Evolutionary conservation across 2,113 vertebrate species (phyloP).

Genomic region (Shinisaurus crocodilurus): DNA sequence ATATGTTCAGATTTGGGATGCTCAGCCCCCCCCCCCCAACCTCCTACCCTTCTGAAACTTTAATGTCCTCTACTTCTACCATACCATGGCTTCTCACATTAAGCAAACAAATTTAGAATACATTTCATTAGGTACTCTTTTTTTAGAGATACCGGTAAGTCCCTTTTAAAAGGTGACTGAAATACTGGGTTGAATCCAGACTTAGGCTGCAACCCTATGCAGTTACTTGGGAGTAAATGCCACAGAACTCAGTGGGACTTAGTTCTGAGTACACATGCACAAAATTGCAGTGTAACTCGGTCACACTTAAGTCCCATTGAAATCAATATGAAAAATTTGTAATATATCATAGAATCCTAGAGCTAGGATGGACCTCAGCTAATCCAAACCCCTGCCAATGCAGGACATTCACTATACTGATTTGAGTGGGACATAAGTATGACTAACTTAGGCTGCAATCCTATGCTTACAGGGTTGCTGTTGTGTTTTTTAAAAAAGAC

Average conservation of each 20-base stretch:
- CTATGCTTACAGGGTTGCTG: background rate
- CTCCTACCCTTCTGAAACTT: background rate
- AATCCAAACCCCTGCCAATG: background rate
- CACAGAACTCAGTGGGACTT: background rate
- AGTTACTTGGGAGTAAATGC: background rate
- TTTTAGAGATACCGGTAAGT: background rate
- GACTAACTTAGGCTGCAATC: background rate
- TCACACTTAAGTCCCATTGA: background rate
- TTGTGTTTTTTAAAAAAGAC: background rate
- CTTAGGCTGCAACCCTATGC: background rate
- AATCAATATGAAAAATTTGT: background rate
- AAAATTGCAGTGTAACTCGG: background rate
- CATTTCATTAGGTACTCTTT: background rate
- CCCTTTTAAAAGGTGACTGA: background rate
- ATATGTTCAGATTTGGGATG: background rate
- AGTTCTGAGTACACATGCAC: background rate
- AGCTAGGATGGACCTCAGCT: background rate
- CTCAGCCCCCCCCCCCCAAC: background rate
- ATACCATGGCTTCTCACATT: background rate
- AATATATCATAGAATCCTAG: background rate
- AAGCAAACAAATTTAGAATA: background rate
- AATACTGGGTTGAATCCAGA: background rate
- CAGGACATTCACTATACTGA: background rate
- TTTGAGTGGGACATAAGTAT: background rate
- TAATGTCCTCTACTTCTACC: background rate